Base-by-base conservation (phyloP, 2,888 invertebrate species). In the Orthonychiurus folsomi region DNA sequence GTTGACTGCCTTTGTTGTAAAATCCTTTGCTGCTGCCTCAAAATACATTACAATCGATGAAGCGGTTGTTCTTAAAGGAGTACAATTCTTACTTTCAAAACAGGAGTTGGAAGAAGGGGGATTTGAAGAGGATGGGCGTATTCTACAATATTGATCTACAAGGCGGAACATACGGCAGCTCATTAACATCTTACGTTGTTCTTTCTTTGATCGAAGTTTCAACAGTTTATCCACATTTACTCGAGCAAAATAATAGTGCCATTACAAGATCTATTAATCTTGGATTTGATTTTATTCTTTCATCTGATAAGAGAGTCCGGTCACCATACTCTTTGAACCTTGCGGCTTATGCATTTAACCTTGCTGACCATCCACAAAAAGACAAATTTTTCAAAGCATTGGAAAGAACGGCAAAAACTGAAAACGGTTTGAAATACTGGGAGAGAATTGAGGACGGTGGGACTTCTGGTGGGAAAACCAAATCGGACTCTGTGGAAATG, bases 1-100 rank as follows among this genome's bases (percentile, higher is more conserved):
- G 94, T 78, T 93, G 64, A 91, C 92, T 1, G 90, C 92, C 0
- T 92, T 92, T 75, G 89, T 90, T 0, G 82, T 85, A 1, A 83
- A 86, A 70, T 85, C 88, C 0, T 88, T 93, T 77, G 82, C 82
- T 61, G 86, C 87, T 77, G 89, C 89, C 0, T 80, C 75, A 62
- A 77, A 79, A 23, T 86, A 85, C 74, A 86, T 89, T n/a, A 83
- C 82, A 67, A 80, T 93, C 21, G 90, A 92, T 67, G 75, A 77
- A 15, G 72, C 76, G 2, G 81, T 89, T 2, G 81, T 91, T 59
- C 78, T 79, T 9, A 79, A 81, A 21, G 86, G 89, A 1, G 80
- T 89, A n/a, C 80, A 83, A 60, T 94, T 91, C 89, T 79, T 94
- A 64, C 81, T 85, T 18, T 78, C 78, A 18, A 80, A 82, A 69